Evolutionary conservation across 2,888 invertebrate genomes (phyloP).

Genomic region (Mactromeris polynyma): DNA sequence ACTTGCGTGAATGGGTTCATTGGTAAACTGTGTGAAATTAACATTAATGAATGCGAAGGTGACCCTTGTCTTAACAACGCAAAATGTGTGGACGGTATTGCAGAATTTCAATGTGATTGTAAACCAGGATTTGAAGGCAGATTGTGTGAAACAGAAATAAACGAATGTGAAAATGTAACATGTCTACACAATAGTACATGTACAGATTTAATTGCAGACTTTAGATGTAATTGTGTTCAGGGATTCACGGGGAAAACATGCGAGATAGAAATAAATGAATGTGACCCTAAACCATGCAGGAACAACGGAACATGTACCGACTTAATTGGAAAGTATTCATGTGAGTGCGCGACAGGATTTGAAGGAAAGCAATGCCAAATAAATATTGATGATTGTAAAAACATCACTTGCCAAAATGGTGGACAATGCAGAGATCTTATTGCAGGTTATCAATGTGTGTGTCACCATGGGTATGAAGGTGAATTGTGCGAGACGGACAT

Average conservation of each 20-base stretch:
- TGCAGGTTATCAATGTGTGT: slow-evolving; percentile 28
- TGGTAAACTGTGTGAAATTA: slow-evolving; percentile 61
- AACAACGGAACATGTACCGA: slow-evolving; percentile 52
- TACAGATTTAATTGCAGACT: slow-evolving; percentile 62
- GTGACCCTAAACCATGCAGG: slow-evolving; percentile 27
- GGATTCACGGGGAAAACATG: slow-evolving; percentile 65
- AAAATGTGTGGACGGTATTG: slow-evolving; percentile 64
- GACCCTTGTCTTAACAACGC: slow-evolving; percentile 68
- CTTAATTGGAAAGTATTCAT: slow-evolving; percentile 42
- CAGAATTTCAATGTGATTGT: slow-evolving; percentile 70
- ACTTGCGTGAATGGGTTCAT: slow-evolving; percentile 63
- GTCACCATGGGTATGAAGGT: slow-evolving; percentile 9
- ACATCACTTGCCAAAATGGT: slow-evolving; percentile 27
- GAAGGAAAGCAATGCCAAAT: slow-evolving; percentile 24
- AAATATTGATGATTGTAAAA: slow-evolving; percentile 33
- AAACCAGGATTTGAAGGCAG: slow-evolving; percentile 55
- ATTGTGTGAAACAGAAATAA: slow-evolving; percentile 64
- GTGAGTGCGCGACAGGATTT: slow-evolving; percentile 54
- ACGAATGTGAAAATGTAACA: slow-evolving; percentile 67
- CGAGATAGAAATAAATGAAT: slow-evolving; percentile 57
- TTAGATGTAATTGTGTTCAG: slow-evolving; percentile 67
- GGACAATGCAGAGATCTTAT: slow-evolving; percentile 9
- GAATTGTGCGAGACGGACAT: slow-evolving; percentile 15
- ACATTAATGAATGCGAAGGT: slow-evolving; percentile 65
- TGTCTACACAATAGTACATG: slow-evolving; percentile 73